Evolutionary conservation across 2,888 invertebrate species (phyloP), one percentile per base, ranked within the genome.

Genomic region (Arenicola marina): DNA sequence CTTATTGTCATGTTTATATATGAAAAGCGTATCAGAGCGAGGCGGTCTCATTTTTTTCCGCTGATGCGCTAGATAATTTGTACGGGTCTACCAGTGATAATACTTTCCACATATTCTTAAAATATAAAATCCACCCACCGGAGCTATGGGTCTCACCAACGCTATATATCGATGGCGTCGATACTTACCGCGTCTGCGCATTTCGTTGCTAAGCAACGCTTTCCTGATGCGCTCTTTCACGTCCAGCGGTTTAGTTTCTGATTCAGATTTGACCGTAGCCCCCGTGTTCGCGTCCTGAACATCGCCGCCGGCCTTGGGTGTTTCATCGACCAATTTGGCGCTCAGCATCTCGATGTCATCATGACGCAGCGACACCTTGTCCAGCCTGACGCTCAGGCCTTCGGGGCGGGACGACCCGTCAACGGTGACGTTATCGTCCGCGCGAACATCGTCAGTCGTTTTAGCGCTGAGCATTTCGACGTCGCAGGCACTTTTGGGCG

Each of bases 381-480:
- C 48, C 7, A 7, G 26, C 24, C 24, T 48, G 7, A 24, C 24
- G 48, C 26, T 24, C 18, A 48, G 18, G 26, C 26, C 24, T 24
- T n/a, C 7, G 7, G n/a, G n/a, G 24, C 24, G 18, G 7, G 26
- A n/a, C 18, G 18, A 7, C 7, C 7, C 26, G 15, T 21, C 48
- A n/a, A n/a, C n/a, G n/a, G n/a, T n/a, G n/a, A n/a, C n/a, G n/a
- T n/a, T n/a, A n/a, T n/a, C n/a, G n/a, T n/a, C n/a, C n/a, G n/a
- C n/a, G n/a, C n/a, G 11, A 15, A n/a, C 11, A 11, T 32, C 24
- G 15, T 4, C 32, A 15, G 53, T 18, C 28, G 53, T 31, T 24
- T 32, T 53, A 24, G 53, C 53, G 32, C 53, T 53, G 29, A 4
- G 24, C 53, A 53, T 53, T 32, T 53, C 53, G 29, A 53, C 53